These are phyloP conservation scores for Cynoglossus semilaevis DNA, from an alignment of 2,113 vertebrate species.

Conservation along the genomic window DNA sequence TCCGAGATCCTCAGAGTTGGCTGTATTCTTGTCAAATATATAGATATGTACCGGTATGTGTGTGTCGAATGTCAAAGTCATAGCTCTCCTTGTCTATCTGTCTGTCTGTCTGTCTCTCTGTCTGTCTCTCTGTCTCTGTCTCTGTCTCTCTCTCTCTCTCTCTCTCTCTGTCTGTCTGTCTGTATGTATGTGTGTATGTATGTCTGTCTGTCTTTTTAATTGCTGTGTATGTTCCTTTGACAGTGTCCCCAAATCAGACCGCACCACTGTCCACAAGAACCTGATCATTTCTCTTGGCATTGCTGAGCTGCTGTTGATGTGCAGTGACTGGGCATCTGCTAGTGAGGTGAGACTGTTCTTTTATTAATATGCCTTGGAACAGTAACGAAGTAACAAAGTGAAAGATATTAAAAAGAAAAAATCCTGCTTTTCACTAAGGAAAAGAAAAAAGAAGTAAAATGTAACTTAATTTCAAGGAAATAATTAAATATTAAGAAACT, in stretches of 20 bases:
- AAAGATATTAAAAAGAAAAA: too few relatives aligned
- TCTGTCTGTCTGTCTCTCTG: neutral
- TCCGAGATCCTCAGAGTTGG: too few relatives aligned
- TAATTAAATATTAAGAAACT: too few relatives aligned
- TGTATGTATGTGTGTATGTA: too few relatives aligned
- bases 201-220: neutral
- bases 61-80: too few relatives aligned
- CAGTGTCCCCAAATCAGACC: slow-evolving; percentile 85
- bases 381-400: too few relatives aligned
- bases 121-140: neutral
- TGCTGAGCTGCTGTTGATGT: slow-evolving; percentile 85
- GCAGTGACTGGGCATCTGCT: slow-evolving; percentile 81
- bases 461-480: too few relatives aligned
- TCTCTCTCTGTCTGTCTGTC: neutral
- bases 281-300: slow-evolving; percentile 83
- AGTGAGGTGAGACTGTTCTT: slow-evolving; percentile 74
- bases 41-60: too few relatives aligned
- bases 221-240: neutral
- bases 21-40: too few relatives aligned
- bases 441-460: too few relatives aligned
- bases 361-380: neutral
- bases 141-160: neutral
- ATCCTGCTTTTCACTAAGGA: too few relatives aligned
- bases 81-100: neutral
- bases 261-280: slow-evolving; percentile 90